Evolutionary conservation across 2,797 vertebrate species (phyloP).

Genomic region (Gephyroberyx darwinii): DNA sequence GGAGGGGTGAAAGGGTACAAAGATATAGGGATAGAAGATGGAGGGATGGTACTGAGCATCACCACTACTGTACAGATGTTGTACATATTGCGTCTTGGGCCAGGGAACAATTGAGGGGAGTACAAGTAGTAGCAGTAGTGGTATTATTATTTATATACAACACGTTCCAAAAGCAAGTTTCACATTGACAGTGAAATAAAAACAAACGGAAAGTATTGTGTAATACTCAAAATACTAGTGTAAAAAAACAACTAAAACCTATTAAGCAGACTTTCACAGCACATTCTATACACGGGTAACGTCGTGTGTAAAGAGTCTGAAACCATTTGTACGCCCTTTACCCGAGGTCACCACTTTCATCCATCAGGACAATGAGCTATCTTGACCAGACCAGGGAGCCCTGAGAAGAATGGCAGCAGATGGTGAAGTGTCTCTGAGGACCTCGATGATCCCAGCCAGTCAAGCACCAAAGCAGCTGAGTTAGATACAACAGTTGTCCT

Average conservation of each 20-base stretch:
- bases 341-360: constrained; percentile 40
- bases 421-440: constrained; percentile 72
- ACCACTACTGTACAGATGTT: constrained; percentile 70
- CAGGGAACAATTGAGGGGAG: constrained; percentile 53
- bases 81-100: constrained; percentile 63
- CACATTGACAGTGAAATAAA: neutral
- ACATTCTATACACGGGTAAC: constrained; percentile 18
- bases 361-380: constrained; percentile 65
- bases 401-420: constrained; percentile 77
- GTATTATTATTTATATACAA: neutral
- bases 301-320: constrained; percentile 23
- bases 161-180: no score
- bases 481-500: constrained; percentile 81
- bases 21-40: constrained; percentile 64
- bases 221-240: neutral
- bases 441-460: constrained; percentile 67
- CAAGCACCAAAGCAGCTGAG: constrained; percentile 72
- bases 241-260: neutral
- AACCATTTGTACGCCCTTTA: constrained; percentile 37
- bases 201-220: neutral
- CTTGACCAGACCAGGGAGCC: constrained; percentile 61
- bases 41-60: constrained; percentile 69
- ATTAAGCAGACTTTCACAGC: constrained; percentile 17
- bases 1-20: constrained; percentile 74
- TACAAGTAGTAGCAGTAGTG: neutral